Conservation (phyloP, 2,797 vertebrate genomes). For the Brachyrhaphis roseni region DNA sequence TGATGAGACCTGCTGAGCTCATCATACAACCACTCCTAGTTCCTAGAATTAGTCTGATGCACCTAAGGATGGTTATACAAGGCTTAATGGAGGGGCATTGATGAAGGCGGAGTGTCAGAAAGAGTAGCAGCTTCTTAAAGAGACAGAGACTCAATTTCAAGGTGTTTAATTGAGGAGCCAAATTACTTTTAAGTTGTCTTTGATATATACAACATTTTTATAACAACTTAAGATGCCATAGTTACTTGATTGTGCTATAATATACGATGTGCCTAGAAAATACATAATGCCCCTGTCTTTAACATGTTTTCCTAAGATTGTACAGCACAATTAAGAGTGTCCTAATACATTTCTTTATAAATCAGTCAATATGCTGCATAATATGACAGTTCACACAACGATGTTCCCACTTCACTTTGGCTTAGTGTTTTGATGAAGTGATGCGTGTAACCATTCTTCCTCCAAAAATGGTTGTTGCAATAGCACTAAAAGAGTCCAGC, state of each 20-base stretch:
- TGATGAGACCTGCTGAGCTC: neutral
- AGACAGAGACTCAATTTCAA: neutral
- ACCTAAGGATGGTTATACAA: too few species aligned
- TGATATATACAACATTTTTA: neutral
- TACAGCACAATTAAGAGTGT: neutral
- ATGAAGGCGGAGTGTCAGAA: neutral
- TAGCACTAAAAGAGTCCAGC: neutral
- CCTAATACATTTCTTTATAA: neutral
- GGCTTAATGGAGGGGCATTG: neutral
- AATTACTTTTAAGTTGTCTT: neutral
- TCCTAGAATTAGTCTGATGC: too few species aligned
- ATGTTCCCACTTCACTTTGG: neutral
- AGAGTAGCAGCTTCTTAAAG: neutral
- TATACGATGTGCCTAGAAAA: neutral
- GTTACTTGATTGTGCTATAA: neutral
- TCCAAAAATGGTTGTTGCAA: neutral
- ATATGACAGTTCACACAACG: neutral
- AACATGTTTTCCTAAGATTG: neutral
- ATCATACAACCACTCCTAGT: neutral
- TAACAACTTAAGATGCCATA: neutral
- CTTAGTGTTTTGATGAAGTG: neutral
- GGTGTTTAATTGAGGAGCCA: neutral
- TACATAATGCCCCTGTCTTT: neutral
- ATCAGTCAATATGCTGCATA: neutral
- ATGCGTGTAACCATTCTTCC: neutral